Base-by-base conservation (phyloP, 1,140 invertebrate species). In the Dendrolimus punctatus region DNA sequence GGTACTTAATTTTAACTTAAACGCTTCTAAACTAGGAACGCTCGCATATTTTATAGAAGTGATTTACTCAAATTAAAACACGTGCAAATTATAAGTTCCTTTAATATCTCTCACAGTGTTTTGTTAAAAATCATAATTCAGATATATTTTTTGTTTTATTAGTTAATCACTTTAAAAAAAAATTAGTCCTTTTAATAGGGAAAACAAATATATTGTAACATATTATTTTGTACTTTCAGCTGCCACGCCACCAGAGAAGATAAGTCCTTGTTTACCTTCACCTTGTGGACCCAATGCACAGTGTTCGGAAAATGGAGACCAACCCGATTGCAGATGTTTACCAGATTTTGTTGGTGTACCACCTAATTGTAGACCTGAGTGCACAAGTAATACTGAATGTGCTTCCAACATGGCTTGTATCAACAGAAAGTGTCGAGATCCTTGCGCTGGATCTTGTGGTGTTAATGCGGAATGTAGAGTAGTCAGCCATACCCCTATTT, bases 361-460 rank as follows among this genome's bases (percentile, higher is more conserved):
- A 52, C 91, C 92, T 42, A 89, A 89, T 59, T 93, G 92, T 75
- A 76, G 90, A 55, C 92, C 92, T 6, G 92, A 93, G 80, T 94
- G 93, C 76, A 88, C 89, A 37, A 91, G 90, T 62, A 92, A 92
- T 70, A 88, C 89, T 0, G 92, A 94, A 68, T 94, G 93, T 69
- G 64, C 88, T 2, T 85, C 75, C 52, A 86, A 88, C 62, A 77
- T 88, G 50, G 91, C 92, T 37, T 94, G 93, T 66, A 90, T 92
- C 8, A 91, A 90, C 60, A 88, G 89, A 58, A 91, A 91, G 76
- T 93, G 92, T 76, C 76, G 74, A 61, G 90, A 93, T 65, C 92
- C 92, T n/a, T 94, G 92, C 65, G 87, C 89, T n/a, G 91, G 91
- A 9, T 90, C 91, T 23, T 94, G 93, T 77, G 92, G 92, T 39